These are phyloP conservation scores for Micropoecilia bifurca DNA, from an alignment of 2,797 vertebrate species.

Conservation along the genomic window DNA sequence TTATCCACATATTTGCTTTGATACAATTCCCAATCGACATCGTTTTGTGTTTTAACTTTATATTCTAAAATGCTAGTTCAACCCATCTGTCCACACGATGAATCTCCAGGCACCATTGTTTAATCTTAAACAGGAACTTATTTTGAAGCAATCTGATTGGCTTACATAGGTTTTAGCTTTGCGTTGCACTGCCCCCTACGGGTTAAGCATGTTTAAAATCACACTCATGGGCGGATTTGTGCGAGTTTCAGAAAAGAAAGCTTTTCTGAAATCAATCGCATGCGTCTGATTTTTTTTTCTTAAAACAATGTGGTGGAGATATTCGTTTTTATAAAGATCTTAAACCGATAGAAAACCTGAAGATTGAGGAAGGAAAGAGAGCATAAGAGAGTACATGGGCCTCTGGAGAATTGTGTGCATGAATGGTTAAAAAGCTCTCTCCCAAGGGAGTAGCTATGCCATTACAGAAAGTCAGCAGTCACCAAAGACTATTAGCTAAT, in stretches of 20 bases:
- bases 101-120: too few relatives aligned
- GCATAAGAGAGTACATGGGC: neutral
- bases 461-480: slow-evolving; percentile 63
- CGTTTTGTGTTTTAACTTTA: too few relatives aligned
- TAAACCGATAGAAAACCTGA: neutral
- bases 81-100: too few relatives aligned
- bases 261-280: neutral
- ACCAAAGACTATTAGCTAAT: slow-evolving; percentile 78
- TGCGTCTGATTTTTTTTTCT: neutral
- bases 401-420: slow-evolving; percentile 12
- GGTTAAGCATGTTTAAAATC: too few relatives aligned
- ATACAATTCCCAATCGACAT: too few relatives aligned
- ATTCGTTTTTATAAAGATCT: neutral
- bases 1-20: too few relatives aligned
- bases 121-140: too few relatives aligned
- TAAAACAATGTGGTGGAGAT: neutral
- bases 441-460: slow-evolving; percentile 51
- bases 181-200: too few relatives aligned
- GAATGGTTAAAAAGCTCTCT: slow-evolving; percentile 17
- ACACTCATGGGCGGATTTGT: too few relatives aligned
- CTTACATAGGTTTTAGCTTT: too few relatives aligned
- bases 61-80: too few relatives aligned
- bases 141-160: too few relatives aligned
- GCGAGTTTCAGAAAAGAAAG: neutral
- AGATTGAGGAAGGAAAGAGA: neutral